Percentiles rank a stretch among this genome's conserved stretches.
phyloP scores from a whole-genome alignment of 2,113 vertebrate genomes.

The Odocoileus hemionus region DNA sequence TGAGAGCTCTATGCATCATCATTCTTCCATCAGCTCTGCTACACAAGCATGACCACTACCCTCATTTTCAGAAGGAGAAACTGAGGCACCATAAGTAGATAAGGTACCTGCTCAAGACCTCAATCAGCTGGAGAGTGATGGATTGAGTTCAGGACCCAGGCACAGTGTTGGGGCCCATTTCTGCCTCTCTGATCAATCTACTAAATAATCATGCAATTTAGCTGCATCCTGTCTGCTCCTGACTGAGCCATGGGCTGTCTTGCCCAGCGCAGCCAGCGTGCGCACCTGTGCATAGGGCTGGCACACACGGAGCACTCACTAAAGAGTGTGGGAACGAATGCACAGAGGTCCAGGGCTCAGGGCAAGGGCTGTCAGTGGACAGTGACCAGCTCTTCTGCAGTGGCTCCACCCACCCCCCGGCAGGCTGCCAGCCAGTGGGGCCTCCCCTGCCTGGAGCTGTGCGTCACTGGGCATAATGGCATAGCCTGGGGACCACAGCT shows the following conservation, averaged over 20 bases:
- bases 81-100: neutral
- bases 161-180: neutral
- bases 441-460: neutral
- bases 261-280: neutral
- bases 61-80: neutral
- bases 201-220: neutral
- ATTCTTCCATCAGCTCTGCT: neutral
- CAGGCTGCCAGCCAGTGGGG: neutral
- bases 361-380: neutral
- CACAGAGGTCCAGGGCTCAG: neutral
- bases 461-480: slow-evolving; percentile 13
- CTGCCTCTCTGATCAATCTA: neutral
- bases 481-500: neutral
- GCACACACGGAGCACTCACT: neutral
- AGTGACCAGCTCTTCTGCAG: neutral
- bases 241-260: neutral
- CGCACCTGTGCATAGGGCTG: neutral
- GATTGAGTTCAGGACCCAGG: neutral
- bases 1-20: neutral
- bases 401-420: neutral
- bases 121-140: neutral
- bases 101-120: neutral
- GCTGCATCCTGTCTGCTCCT: neutral
- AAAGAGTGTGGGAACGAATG: neutral
- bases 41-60: neutral